A percentile compares a stretch with the other conserved stretches of the same genome.
Conservation (phyloP, 2,888 invertebrate species). For the Pristionchus arcanus region DNA sequence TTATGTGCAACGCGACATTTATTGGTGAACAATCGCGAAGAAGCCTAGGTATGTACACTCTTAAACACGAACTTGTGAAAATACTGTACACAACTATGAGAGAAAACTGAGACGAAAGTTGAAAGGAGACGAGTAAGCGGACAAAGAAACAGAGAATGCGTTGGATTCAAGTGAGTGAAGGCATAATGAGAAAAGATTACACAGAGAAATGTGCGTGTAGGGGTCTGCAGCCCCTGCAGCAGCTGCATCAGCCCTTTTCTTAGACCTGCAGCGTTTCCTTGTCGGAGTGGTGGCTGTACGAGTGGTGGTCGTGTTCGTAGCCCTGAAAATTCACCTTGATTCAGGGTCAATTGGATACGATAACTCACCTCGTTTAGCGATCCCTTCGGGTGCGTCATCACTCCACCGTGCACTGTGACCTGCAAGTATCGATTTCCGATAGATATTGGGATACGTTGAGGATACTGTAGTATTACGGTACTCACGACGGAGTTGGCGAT, state of each 20-base stretch:
- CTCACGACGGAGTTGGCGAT: constrained; percentile 44
- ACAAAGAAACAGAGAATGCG: background rate
- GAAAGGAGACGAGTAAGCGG: background rate
- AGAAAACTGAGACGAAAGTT: background rate
- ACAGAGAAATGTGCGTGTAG: background rate
- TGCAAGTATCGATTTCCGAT: constrained; percentile 28
- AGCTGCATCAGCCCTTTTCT: background rate
- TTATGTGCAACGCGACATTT: background rate
- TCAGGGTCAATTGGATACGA: background rate
- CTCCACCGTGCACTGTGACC: constrained; percentile 21
- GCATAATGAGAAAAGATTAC: background rate
- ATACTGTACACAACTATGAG: background rate
- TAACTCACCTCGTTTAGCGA: constrained; percentile 11
- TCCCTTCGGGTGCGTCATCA: constrained; percentile 27
- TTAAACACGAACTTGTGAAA: background rate
- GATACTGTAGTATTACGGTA: background rate
- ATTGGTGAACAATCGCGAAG: background rate
- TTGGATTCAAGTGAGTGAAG: background rate
- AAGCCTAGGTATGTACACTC: constrained; percentile 24
- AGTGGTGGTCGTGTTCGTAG: constrained; percentile 20
- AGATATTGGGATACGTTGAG: background rate
- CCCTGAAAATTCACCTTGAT: background rate
- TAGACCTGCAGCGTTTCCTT: background rate
- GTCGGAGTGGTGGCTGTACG: background rate
- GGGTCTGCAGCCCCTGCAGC: background rate